These are phyloP conservation scores for Charanyca ferruginea DNA, from an alignment of 2,888 invertebrate species.

Conservation along the genomic window DNA sequence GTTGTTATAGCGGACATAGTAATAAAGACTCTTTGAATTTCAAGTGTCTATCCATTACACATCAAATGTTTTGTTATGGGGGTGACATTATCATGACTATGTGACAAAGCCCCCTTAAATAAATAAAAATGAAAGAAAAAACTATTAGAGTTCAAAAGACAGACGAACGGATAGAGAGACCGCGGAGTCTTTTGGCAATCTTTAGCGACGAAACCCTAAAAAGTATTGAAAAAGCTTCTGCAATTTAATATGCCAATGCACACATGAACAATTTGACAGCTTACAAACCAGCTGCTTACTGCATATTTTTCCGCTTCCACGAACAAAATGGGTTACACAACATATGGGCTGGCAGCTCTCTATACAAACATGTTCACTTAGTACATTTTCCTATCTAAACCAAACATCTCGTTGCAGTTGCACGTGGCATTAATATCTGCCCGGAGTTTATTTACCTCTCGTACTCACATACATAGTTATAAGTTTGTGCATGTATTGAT, in stretches of 20 bases:
- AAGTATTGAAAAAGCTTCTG: constrained; percentile 2
- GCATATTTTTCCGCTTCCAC: constrained; percentile 47
- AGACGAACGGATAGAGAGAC: no score
- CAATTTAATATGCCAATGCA: constrained; percentile 19
- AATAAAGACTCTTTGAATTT: no score
- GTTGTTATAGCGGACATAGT: no score
- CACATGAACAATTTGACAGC: constrained; percentile 9
- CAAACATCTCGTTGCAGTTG: constrained; percentile 42
- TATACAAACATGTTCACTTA: constrained; percentile 31
- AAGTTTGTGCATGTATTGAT: constrained; percentile 39
- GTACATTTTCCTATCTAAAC: constrained; percentile 50
- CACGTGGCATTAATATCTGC: constrained; percentile 61
- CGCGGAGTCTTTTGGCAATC: no score
- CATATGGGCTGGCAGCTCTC: constrained; percentile 26
- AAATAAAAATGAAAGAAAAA: no score
- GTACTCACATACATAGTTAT: constrained; percentile 14
- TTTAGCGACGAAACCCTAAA: no score
- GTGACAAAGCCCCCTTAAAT: no score
- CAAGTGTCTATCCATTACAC: no score
- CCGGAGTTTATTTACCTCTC: constrained; percentile 63
- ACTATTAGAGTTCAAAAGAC: no score
- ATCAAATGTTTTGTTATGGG: no score
- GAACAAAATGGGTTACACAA: constrained; percentile 45
- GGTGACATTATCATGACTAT: no score
- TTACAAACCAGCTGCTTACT: constrained; percentile 26